Base-by-base conservation (phyloP, 2,888 invertebrate species). In the Fissipunctia ypsillon region DNA sequence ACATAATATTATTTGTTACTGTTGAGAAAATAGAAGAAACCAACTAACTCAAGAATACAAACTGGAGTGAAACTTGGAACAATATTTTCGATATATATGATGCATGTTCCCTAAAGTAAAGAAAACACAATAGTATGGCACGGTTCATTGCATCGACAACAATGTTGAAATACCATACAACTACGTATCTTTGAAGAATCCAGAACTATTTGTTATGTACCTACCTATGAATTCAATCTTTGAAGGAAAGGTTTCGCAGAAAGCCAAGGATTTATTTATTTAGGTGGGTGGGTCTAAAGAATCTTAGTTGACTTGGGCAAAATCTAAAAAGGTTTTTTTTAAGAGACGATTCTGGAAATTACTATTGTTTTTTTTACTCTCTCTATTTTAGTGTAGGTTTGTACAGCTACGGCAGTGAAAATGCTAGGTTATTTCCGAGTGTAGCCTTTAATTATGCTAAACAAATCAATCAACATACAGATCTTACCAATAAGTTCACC, bases 71-170 rank as follows among this genome's bases (percentile, higher is more conserved):
- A 83, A 83, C 68, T 83, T 78, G 57, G 61, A 79, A 76, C 63
- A 61, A 71, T 59, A 80, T 71, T 69, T 79, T 73, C 66, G 43
- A 77, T 68, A 71, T 68, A 56, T 78, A 74, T 74, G 66, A 71
- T 78, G 70, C 79, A 71, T 73, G 73, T 71, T 69, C 41, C 38
- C 6, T 59, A 31, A 2, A 73, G 69, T 80, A 70, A 73, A 80
- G 80, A 73, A 71, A 59, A 73, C 52, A 79, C 80, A 80, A 82
- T 82, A 64, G 79, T 65, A 66, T 22, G 60, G 9, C 12, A 69
- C 43, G 73, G 80, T 83, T 80, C 80, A 69, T 63, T 83, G 83
- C 54, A 45, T 83, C 63, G 54, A 63, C 61, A 50, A 67, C 71
- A 82, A 63, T 69, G 67, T 73, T 57, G 64, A 54, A 74, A 67